Base-by-base conservation (phyloP, 53 echinoderm and acorn worm genomes). In the Temnopleurus reevesii region DNA sequence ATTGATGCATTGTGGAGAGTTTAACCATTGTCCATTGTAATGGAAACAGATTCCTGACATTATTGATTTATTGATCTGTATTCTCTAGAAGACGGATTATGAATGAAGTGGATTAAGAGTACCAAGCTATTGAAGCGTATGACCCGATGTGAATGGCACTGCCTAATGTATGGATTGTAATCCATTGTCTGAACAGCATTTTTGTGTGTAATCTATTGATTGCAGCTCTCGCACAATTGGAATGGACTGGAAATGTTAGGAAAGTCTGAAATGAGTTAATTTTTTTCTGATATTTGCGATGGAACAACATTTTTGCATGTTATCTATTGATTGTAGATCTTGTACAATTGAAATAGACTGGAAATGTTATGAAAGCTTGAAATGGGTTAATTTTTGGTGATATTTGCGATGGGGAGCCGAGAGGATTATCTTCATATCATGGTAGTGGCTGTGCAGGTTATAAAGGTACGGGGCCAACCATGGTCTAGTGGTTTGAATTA, bases 381-480 rank as follows among this genome's bases (percentile, higher is more conserved):
- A 44, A 10, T 43, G 15, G 45, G 2, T 25, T 5, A 17, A 46
- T n/a, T 46, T 33, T 79, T 5, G 3, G 21, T 46, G 21, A 49
- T 4, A n/a, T 43, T 87, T 0, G 35, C 29, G 17, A 87, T 87
- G 88, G 71, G 88, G 17, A 66, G 66, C 53, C 49, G 21, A 18
- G 88, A 87, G 23, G 88, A 87, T 66, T 66, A 51, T 24, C 88
- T 87, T 31, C 88, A 87, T 53, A 66, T 66, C 1, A 46, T 87
- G 27, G 88, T 87, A 0, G 88, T 87, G 3, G 88, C 88, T n/a
- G 53, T 87, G 4, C 88, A 87, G 51, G 88, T 53, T 8, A 24
- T 87, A 27, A 87, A 89, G 79, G 80, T 89, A 58, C 9, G 87
- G 18, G 33, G n/a, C n/a, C 8, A 66, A 41, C 5, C 21, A 5